Evolutionary conservation across 2,888 invertebrate species (phyloP), one percentile per base, ranked within the genome.

Genomic region (Meteorus colon): DNA sequence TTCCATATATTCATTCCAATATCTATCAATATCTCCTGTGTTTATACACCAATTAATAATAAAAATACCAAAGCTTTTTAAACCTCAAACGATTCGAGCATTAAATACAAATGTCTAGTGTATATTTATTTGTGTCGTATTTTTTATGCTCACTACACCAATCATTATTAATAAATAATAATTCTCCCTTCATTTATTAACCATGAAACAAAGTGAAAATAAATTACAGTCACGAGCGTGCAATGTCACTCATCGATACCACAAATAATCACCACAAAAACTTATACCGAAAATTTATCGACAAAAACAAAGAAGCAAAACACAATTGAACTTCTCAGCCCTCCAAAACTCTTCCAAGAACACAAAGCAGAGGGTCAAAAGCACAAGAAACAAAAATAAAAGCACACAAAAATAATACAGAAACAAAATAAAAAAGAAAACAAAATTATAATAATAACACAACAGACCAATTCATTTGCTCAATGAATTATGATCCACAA

Each of bases 401-500:
- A 19, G 8, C 34, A 34, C 2, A 34, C 34, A 34, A 34, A 34
- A 34, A 34, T n/a, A 24, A 2, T n/a, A 55, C 4, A 1, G n/a
- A 55, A 55, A 48, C 1, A 4, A 48, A 2, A 24, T 24, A 1
- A 51, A 51, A n/a, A 55, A 55, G 4, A 19, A 55, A 55, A 55
- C 19, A 19, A 5, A 31, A 24, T 72, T 45, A 29, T 16, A 29
- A 62, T 55, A 55, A 55, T 55, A 62, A 62, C 14, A 31, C 31
- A 62, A 62, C 62, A 62, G 16, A 29, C 29, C 31, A 62, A 62
- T 62, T 31, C 62, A 62, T 62, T 62, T 62, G 14, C 27, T 62
- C 62, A 62, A 62, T 62, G 31, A 62, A 29, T 31, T 31, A 62
- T 62, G 62, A 55, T 55, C 19, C n/a, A 55, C 55, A 55, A 55